A percentile compares a stretch with the other conserved stretches of the same genome.
phyloP scores from a whole-genome alignment of 2,888 invertebrate species.

The Syrphus vitripennis region DNA sequence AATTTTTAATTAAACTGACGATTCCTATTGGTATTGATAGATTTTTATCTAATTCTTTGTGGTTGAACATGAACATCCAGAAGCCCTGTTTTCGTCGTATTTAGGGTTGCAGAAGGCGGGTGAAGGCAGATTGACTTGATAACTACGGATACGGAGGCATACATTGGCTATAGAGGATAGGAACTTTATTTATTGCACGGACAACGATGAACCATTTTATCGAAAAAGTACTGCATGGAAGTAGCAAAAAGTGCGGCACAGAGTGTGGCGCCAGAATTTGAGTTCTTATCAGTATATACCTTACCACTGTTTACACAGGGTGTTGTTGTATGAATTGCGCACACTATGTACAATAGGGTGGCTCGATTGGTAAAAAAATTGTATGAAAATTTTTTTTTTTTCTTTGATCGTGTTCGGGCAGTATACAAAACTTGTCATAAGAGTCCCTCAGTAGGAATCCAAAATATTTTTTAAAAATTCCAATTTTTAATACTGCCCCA shows the following conservation, averaged over 20 bases:
- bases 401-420: too few species aligned
- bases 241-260: not conserved
- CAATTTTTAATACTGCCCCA: too few species aligned
- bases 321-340: too few species aligned
- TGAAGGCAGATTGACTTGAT: slow-evolving; percentile 39
- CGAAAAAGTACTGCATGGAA: slow-evolving; percentile 13
- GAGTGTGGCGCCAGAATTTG: slow-evolving; percentile 51
- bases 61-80: slow-evolving; percentile 45
- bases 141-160: not conserved
- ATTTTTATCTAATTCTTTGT: slow-evolving; percentile 52
- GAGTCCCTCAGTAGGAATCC: too few species aligned
- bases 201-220: slow-evolving; percentile 8
- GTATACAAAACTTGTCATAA: too few species aligned
- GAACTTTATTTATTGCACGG: slow-evolving; percentile 36
- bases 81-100: slow-evolving; percentile 44
- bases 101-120: not conserved
- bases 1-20: slow-evolving; percentile 62
- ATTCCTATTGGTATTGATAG: slow-evolving; percentile 43
- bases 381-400: too few species aligned
- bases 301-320: not conserved
- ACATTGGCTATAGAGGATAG: slow-evolving; percentile 11
- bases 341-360: too few species aligned
- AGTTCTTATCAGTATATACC: slow-evolving; percentile 36
- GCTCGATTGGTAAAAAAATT: too few species aligned
- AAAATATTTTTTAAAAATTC: too few species aligned